These are phyloP conservation scores for Falco novaeseelandiae DNA, from an alignment of 2,797 vertebrate genomes.

Conservation along the genomic window DNA sequence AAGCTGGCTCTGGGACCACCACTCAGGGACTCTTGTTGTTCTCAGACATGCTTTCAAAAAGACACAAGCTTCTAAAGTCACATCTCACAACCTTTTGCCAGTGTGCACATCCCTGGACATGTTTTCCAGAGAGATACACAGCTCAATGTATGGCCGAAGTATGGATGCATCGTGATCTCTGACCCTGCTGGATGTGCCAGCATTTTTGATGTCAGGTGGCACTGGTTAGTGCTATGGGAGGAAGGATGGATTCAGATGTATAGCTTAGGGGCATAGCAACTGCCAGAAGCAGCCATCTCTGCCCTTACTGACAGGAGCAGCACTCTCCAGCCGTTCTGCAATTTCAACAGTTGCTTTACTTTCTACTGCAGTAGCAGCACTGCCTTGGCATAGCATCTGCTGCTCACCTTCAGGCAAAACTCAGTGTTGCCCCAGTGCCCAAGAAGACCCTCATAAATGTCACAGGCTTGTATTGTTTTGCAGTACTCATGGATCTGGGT, in stretches of 20 bases:
- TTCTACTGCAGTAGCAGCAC: not conserved
- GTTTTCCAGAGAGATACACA: not conserved
- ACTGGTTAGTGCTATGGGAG: not conserved
- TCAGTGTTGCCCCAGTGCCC: not conserved
- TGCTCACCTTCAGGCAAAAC: not conserved
- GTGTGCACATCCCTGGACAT: not conserved
- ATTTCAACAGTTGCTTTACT: not conserved
- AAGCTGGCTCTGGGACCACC: not conserved
- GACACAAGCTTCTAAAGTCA: rapidly evolving
- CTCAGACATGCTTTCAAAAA: not conserved
- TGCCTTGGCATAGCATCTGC: not conserved
- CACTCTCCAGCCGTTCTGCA: not conserved
- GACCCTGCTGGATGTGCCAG: not conserved
- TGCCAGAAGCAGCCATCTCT: not conserved
- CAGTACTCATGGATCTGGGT: not conserved
- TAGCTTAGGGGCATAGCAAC: not conserved
- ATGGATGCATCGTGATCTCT: not conserved
- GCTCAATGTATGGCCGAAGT: not conserved
- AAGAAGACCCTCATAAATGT: not conserved
- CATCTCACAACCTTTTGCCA: not conserved
- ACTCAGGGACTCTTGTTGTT: not conserved
- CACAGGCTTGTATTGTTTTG: not conserved
- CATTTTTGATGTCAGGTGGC: not conserved
- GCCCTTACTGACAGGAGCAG: not conserved
- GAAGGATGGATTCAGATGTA: not conserved